phyloP scores from a whole-genome alignment of 2,888 invertebrate genomes.

The Trachelus stipa region DNA sequence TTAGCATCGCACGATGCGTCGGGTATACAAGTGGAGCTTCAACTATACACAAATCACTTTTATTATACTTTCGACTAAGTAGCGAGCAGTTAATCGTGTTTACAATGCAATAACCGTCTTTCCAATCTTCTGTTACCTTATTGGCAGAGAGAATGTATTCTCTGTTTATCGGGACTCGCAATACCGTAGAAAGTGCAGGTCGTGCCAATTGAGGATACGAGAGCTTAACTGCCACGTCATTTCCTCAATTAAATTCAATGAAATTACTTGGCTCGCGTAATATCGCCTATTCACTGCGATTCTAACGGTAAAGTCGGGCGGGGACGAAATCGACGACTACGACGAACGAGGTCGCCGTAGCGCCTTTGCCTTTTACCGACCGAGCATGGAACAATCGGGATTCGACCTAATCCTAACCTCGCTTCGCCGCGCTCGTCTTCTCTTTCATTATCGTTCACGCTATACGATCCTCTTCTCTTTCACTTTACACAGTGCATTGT shows the following conservation, averaged over 20 bases:
- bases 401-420: neutral
- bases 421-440: neutral
- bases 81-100: neutral
- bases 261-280: slow-evolving; percentile 23
- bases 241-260: slow-evolving; percentile 28
- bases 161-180: neutral
- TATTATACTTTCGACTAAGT: neutral
- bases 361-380: neutral
- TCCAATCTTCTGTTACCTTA: neutral
- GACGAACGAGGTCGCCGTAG: neutral
- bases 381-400: neutral
- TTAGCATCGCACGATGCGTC: neutral
- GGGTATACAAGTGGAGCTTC: neutral
- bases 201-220: slow-evolving; percentile 26
- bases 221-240: slow-evolving; percentile 16
- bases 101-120: neutral
- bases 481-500: neutral
- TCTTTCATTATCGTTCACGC: neutral
- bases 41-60: neutral
- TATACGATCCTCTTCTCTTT: neutral
- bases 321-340: neutral
- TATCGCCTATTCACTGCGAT: slow-evolving; percentile 9
- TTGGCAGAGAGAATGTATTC: neutral
- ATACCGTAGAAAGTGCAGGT: slow-evolving; percentile 21
- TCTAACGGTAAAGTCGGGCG: neutral